Base-by-base conservation (phyloP, 2,888 invertebrate genomes). In the Cyrtodaria siliqua region DNA sequence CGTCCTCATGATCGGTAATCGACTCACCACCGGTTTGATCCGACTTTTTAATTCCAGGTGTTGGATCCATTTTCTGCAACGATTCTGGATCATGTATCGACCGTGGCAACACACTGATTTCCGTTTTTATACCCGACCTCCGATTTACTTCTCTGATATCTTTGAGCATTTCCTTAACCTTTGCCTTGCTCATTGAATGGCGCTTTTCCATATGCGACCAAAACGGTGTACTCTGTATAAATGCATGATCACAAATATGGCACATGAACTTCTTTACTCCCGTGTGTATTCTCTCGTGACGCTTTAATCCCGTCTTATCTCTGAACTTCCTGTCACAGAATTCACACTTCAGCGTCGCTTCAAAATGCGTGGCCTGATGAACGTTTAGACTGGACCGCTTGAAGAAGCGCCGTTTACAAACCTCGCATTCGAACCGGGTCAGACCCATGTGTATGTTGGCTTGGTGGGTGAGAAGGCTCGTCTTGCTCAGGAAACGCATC, bases 391-490 rank as follows among this genome's bases (percentile, higher is more conserved):
- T 73, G 6, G 80, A 80, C 16, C 68, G 55, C 49, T 80, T 80
- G 56, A 74, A 80, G 57, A 80, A 80, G n/a, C 80, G 27, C 20
- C 76, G 59, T 2, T 50, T 47, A 29, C 80, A 80, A 1, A 76
- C 62, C 24, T 73, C 70, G 60, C 80, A 80, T 47, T 80, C 76
- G 67, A 68, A 79, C 52, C 69, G 60, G 14, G 80, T 80, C 20
- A 75, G 63, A 2, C 80, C 80, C 73, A 80, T 76, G 52, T 80
- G 80, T 14, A 80, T 67, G 59, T 80, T 80, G 16, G 73, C 76
- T 26, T 72, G 69, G 49, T 80, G 80, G 12, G 73, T 76, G 12
- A 61, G 53, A 6, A 80, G 55, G 50, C 62, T 73, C 6, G 59
- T 55, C 47, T 70, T 77, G 63, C 73, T 70, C 14, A 76, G 44